Percentiles rank a stretch among this genome's conserved stretches.
phyloP scores from a whole-genome alignment of 2,797 vertebrate genomes.

The Gymnothorax javanicus region DNA sequence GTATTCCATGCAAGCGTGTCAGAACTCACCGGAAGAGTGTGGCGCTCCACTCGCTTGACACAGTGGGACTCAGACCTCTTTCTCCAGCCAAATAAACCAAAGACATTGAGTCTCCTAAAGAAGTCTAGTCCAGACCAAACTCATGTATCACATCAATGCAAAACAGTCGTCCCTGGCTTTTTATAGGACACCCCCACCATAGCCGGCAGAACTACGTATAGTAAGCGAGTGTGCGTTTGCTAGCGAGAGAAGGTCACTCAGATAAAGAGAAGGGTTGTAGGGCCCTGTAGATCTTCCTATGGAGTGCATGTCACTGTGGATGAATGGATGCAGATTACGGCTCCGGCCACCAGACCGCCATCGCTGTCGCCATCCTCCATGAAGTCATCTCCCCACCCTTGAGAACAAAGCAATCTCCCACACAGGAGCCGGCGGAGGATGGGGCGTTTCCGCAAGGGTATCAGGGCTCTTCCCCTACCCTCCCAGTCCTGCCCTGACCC shows the following conservation, averaged over 20 bases:
- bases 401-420: constrained; percentile 72
- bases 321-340: constrained; percentile 58
- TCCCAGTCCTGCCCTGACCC: constrained; percentile 55
- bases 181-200: constrained; percentile 7
- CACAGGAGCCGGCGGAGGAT: constrained; percentile 55
- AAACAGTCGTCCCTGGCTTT: background rate
- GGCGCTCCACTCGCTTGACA: background rate
- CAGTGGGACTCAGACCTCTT: background rate
- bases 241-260: background rate
- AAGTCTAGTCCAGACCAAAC: background rate
- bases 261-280: background rate
- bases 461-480: constrained; percentile 57
- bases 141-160: background rate
- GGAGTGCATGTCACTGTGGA: constrained; percentile 47
- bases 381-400: constrained; percentile 67
- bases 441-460: constrained; percentile 49
- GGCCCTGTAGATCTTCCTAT: background rate
- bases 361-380: constrained; percentile 66
- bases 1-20: background rate
- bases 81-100: background rate
- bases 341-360: constrained; percentile 60
- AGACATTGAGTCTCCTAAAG: background rate
- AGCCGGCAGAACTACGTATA: background rate
- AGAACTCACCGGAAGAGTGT: constrained; percentile 3
- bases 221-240: background rate